Percentiles rank a stretch among this genome's conserved stretches.
phyloP scores from a whole-genome alignment of 2,797 vertebrate genomes.

The Crax fasciolata region DNA sequence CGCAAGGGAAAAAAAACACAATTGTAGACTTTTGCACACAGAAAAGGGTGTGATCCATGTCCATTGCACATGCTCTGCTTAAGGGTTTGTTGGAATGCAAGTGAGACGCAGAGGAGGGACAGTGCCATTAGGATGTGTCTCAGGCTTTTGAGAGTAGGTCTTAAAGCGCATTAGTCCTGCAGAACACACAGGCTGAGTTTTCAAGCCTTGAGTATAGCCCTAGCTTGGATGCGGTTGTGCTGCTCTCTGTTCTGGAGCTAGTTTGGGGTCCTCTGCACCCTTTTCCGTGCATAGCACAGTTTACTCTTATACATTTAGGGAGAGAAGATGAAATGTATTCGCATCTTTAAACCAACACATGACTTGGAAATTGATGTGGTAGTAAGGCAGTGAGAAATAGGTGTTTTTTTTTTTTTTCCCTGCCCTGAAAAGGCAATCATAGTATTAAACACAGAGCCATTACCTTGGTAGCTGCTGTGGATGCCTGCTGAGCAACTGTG shows the following conservation, averaged over 20 bases:
- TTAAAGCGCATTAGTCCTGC: background rate
- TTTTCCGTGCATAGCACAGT: background rate
- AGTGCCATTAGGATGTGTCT: background rate
- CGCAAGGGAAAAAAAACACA: background rate
- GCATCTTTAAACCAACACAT: background rate
- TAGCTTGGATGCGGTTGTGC: background rate
- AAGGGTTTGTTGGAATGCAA: background rate
- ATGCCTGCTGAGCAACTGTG: background rate
- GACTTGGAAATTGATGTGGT: background rate
- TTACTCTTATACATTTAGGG: background rate
- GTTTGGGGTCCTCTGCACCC: background rate
- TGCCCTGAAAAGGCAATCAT: background rate
- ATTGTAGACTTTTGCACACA: accelerated
- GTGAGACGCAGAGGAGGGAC: accelerated
- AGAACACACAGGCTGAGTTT: background rate
- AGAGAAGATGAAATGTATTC: background rate
- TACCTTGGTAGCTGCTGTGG: background rate
- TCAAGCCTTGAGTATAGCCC: background rate
- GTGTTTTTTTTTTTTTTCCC: background rate
- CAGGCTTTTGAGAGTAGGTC: background rate
- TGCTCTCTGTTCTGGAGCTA: background rate
- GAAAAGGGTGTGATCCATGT: background rate
- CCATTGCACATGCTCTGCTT: background rate
- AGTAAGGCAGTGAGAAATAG: background rate
- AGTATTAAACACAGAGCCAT: background rate